A percentile compares a stretch with the other conserved stretches of the same genome.
Conservation (phyloP, 1,140 invertebrate genomes). For the Drosophila takahashii region DNA sequence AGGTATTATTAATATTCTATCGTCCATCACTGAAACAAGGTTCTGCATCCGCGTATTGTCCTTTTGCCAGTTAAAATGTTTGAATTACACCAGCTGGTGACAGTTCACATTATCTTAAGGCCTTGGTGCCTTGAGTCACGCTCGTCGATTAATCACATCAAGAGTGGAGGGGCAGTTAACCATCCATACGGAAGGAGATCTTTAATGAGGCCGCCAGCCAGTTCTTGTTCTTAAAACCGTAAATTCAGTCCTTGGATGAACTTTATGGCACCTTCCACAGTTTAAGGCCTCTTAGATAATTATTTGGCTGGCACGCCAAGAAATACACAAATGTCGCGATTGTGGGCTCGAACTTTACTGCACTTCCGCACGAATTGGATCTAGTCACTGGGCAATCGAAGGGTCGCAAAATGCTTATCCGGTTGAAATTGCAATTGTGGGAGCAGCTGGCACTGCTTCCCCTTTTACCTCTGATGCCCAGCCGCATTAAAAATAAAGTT, state of each 20-base stretch:
- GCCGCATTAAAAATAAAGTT: constrained; percentile 21
- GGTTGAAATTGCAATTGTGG: not conserved
- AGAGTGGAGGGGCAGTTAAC: too few species aligned
- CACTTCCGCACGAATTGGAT: not conserved
- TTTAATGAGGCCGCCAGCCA: not conserved
- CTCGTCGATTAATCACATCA: constrained; percentile 13
- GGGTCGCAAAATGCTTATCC: not conserved
- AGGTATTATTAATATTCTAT: constrained; percentile 1
- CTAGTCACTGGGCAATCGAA: not conserved
- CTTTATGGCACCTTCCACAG: not conserved
- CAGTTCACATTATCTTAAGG: constrained; percentile 5
- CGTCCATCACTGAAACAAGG: constrained; percentile 2
- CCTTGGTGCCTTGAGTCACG: not conserved
- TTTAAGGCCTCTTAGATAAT: too few species aligned
- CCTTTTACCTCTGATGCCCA: not conserved
- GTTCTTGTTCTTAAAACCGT: not conserved
- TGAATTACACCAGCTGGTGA: constrained; percentile 13
- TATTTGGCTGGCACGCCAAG: not conserved
- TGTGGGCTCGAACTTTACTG: not conserved
- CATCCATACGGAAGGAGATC: not conserved
- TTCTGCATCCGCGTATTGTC: constrained; percentile 4
- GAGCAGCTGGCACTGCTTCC: not conserved
- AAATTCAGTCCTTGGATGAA: not conserved
- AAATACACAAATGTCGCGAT: not conserved
- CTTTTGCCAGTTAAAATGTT: constrained; percentile 7